Percentiles rank a stretch among this genome's conserved stretches.
phyloP scores from a whole-genome alignment of 2,888 invertebrate genomes.

The Seira musarum region DNA sequence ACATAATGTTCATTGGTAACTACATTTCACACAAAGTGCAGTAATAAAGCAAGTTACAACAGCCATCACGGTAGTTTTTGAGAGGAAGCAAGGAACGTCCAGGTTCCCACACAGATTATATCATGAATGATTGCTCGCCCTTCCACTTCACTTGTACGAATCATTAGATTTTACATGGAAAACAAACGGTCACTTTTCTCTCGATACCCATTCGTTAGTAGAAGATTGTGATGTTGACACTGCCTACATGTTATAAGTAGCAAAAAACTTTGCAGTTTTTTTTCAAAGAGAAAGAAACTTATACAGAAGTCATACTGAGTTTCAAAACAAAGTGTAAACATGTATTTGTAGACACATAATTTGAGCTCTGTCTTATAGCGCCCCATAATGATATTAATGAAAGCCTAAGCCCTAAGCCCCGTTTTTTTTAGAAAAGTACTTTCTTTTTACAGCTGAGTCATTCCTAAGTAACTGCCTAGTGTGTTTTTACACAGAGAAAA shows the following conservation, averaged over 20 bases:
- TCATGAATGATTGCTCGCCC: not conserved
- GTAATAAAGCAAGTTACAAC: slow-evolving; percentile 47
- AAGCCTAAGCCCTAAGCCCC: not conserved
- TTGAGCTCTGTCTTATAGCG: not conserved
- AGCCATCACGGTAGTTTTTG: not conserved
- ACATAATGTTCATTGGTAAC: slow-evolving; percentile 43
- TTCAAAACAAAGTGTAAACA: too few relatives aligned
- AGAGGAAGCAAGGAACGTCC: not conserved
- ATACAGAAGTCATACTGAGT: not conserved
- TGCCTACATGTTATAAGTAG: too few relatives aligned
- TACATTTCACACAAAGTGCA: slow-evolving; percentile 34
- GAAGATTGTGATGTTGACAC: not conserved
- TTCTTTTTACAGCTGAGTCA: slow-evolving; percentile 5
- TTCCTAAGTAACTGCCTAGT: not conserved
- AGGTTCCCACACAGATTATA: slow-evolving; percentile 1
- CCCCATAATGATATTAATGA: not conserved
- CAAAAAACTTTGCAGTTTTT: too few relatives aligned
- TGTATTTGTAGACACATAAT: not conserved
- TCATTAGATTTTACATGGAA: slow-evolving; percentile 2
- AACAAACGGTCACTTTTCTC: not conserved
- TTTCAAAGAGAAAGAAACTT: too few relatives aligned
- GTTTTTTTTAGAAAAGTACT: not conserved
- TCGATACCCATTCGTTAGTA: too few relatives aligned
- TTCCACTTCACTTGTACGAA: not conserved
- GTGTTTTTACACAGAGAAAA: not conserved